Evolutionary conservation across 64 coral and sea anemone genomes (phyloP).

Genomic region (Hydrozoanthus tunicans): DNA sequence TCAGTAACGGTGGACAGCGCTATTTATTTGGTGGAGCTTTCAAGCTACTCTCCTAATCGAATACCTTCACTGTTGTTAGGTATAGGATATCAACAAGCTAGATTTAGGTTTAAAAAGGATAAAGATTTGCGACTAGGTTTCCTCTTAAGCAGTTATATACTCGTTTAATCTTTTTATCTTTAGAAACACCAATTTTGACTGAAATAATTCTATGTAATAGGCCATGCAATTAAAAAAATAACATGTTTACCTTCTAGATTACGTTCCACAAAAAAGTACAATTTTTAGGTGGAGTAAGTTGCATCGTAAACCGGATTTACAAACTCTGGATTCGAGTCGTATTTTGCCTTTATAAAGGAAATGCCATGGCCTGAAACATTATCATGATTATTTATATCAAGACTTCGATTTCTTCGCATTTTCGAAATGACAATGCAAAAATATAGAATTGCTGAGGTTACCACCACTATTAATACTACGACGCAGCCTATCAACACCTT

Average conservation of each 20-base stretch:
- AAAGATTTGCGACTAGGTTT: too few relatives aligned
- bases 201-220: not conserved
- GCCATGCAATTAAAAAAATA: not conserved
- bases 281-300: not conserved
- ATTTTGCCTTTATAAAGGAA: not conserved
- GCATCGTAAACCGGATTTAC: conserved; percentile 30
- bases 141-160: too few relatives aligned
- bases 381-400: not conserved
- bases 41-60: too few relatives aligned
- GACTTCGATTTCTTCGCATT: conserved; percentile 6
- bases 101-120: too few relatives aligned
- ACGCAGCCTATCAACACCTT: conserved; percentile 23
- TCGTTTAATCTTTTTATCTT: too few relatives aligned
- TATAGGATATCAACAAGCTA: too few relatives aligned
- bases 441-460: not conserved
- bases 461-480: not conserved
- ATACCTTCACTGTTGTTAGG: too few relatives aligned
- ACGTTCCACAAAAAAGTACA: not conserved
- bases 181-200: too few relatives aligned
- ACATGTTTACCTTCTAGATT: not conserved
- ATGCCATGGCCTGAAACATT: not conserved
- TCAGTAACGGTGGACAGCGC: too few relatives aligned
- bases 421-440: conserved; percentile 21
- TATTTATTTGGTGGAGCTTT: too few relatives aligned
- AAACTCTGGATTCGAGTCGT: not conserved